A percentile compares a stretch with the other conserved stretches of the same genome.
These are phyloP conservation scores for Brachypteracias leptosomus DNA, from an alignment of 2,113 vertebrate genomes.

Conservation along the genomic window DNA sequence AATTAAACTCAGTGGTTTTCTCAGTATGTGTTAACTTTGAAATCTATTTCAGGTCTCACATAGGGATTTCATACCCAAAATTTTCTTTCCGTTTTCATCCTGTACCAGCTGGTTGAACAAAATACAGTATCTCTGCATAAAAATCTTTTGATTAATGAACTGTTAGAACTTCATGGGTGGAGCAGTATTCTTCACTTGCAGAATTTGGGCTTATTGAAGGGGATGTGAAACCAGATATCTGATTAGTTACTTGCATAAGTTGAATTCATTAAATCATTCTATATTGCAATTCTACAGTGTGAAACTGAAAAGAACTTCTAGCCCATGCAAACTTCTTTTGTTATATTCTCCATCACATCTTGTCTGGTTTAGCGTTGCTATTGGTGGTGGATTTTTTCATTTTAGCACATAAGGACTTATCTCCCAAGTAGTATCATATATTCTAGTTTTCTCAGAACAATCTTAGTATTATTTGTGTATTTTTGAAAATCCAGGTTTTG, in stretches of 20 bases:
- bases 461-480: not conserved
- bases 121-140: not conserved
- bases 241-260: not conserved
- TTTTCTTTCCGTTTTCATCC: not conserved
- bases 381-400: not conserved
- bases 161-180: not conserved
- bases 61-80: accelerated
- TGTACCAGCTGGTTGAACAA: not conserved
- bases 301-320: not conserved
- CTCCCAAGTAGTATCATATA: not conserved
- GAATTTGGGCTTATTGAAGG: not conserved
- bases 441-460: not conserved
- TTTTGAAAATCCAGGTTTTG: not conserved
- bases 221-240: not conserved
- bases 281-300: not conserved
- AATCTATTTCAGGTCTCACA: not conserved
- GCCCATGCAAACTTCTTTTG: not conserved
- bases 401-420: not conserved
- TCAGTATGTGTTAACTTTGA: not conserved
- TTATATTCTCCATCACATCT: not conserved
- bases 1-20: not conserved
- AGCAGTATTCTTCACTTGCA: not conserved
- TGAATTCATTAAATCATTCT: not conserved
- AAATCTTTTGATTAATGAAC: not conserved
- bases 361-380: not conserved